phyloP scores from a whole-genome alignment of 1,140 invertebrate species.

The Arctopsyche grandis region DNA sequence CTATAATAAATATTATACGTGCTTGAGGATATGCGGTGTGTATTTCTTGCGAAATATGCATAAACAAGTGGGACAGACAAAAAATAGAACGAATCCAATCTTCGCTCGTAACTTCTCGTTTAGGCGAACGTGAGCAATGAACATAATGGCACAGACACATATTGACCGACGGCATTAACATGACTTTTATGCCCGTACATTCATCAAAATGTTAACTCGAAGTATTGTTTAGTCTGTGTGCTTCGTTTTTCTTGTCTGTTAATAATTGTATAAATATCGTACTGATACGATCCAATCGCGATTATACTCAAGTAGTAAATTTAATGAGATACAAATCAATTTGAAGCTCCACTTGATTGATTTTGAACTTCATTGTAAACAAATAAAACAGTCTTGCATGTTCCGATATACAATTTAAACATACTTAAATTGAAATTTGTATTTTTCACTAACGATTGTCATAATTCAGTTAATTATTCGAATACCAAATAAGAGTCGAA shows the following conservation, averaged over 20 bases:
- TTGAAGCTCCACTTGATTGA: not conserved
- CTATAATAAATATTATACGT: not conserved
- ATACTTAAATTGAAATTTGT: no score
- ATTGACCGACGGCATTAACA: constrained; percentile 12
- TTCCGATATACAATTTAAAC: no score
- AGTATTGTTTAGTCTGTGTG: not conserved
- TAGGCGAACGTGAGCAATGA: constrained; percentile 25
- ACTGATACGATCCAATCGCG: no score
- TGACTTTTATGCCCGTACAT: constrained; percentile 16
- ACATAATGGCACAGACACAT: constrained; percentile 16
- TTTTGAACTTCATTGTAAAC: not conserved
- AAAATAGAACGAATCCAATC: constrained; percentile 22
- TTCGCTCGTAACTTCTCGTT: constrained; percentile 16
- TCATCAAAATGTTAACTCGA: constrained; percentile 24
- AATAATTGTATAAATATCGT: no score
- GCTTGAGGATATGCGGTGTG: no score
- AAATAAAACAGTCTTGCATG: no score
- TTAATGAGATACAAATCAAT: no score
- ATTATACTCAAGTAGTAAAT: no score
- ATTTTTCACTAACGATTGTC: no score
- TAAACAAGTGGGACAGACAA: not conserved
- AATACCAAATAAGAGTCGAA: no score
- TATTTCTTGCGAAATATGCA: not conserved
- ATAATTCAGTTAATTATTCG: no score
- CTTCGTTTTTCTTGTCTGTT: not conserved